Conservation (phyloP, 1,140 invertebrate genomes). For the Trypoxylus dichotomus region DNA sequence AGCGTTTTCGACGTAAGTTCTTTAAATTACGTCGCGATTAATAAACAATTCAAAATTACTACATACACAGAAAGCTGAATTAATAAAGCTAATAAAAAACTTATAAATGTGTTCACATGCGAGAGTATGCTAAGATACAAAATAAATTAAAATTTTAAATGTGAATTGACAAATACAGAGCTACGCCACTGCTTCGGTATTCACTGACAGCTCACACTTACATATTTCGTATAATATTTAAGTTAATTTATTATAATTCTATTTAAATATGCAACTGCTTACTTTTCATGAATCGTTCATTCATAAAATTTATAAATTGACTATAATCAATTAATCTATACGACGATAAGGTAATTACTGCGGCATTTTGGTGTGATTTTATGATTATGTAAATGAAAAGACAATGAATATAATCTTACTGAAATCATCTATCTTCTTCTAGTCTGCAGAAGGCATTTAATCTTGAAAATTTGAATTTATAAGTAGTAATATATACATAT, state of each 20-base stretch:
- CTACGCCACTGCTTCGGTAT: background rate
- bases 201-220: background rate
- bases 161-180: too few species aligned
- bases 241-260: constrained; percentile 36
- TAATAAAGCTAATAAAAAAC: background rate
- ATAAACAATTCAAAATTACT: too few species aligned
- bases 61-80: too few species aligned
- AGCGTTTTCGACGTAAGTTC: too few species aligned
- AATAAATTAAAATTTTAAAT: too few species aligned
- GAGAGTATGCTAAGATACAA: too few species aligned
- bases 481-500: too few species aligned
- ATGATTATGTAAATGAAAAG: constrained; percentile 19
- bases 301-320: constrained; percentile 35
- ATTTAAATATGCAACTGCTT: constrained; percentile 33
- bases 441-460: too few species aligned
- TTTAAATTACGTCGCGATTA: too few species aligned
- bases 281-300: constrained; percentile 34
- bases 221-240: constrained; percentile 33
- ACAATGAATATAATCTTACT: background rate
- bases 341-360: background rate
- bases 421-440: background rate
- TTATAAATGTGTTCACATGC: background rate
- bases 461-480: too few species aligned
- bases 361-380: background rate
- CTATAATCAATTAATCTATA: background rate